Conservation (phyloP, 2,797 vertebrate genomes). For the Acrossocheilus fasciatus region DNA sequence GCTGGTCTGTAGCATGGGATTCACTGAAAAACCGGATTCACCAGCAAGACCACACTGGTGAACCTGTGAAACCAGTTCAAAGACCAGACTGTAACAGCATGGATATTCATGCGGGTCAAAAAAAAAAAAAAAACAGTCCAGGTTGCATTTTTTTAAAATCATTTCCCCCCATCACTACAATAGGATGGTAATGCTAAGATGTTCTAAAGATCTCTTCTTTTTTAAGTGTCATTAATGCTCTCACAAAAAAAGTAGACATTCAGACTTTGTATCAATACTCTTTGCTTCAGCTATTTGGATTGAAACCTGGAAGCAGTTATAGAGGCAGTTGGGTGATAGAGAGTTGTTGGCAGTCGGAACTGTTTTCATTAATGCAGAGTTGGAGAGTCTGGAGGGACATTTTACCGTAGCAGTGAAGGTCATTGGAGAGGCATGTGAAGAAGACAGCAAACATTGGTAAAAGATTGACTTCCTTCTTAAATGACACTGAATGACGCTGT, state of each 20-base stretch:
- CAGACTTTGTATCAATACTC: neutral
- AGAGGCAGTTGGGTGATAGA: neutral
- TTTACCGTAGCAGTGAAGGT: constrained; percentile 27
- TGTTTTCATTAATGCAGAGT: constrained; percentile 36
- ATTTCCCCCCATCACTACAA: neutral
- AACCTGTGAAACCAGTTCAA: neutral
- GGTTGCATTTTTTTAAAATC: neutral
- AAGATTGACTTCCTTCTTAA: constrained; percentile 4
- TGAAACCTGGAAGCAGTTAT: constrained; percentile 18
- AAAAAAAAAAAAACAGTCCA: neutral
- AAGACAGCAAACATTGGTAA: constrained; percentile 28
- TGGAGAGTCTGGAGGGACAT: constrained; percentile 8
- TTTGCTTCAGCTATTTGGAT: constrained; percentile 19
- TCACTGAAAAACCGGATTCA: neutral
- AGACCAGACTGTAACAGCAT: neutral
- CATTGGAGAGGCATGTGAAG: constrained; percentile 36
- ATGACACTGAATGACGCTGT: constrained; percentile 6
- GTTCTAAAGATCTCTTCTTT: neutral
- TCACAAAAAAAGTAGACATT: neutral
- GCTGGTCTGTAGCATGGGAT: neutral
- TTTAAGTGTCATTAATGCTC: neutral
- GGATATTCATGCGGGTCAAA: neutral
- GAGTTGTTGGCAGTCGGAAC: neutral
- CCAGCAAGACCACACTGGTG: neutral
- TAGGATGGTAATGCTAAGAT: neutral